Conservation (phyloP, 2,797 vertebrate genomes). For the Ataeniobius toweri region DNA sequence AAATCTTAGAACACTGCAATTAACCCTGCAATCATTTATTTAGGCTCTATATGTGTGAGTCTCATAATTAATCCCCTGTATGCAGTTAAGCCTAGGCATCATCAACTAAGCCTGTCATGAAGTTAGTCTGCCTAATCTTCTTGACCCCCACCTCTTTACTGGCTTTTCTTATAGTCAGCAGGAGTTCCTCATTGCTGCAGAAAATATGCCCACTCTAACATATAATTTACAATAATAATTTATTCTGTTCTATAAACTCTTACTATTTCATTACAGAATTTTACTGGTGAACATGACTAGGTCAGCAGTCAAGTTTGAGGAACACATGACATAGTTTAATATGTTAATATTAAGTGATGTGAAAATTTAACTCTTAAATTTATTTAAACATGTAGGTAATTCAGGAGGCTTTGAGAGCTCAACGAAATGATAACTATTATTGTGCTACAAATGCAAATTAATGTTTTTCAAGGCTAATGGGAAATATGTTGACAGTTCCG, state of each 20-base stretch:
- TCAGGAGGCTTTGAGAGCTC: not conserved
- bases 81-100: constrained; percentile 47
- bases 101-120: constrained; percentile 55
- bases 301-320: not conserved
- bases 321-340: not conserved
- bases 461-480: not conserved
- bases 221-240: constrained; percentile 1
- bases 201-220: not conserved
- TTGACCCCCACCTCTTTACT: constrained; percentile 27
- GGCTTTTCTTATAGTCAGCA: constrained; percentile 12
- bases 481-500: not conserved
- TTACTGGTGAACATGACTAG: not conserved
- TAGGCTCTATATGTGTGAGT: constrained; percentile 52
- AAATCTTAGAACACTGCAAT: constrained; percentile 63
- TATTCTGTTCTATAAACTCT: not conserved
- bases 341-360: not conserved
- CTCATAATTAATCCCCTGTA: constrained; percentile 55
- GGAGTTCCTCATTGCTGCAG: constrained; percentile 24
- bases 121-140: constrained; percentile 39
- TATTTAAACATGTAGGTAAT: not conserved
- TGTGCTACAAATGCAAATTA: not conserved
- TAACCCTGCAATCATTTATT: constrained; percentile 72
- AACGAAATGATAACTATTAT: not conserved
- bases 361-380: not conserved
- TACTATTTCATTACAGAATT: not conserved